A percentile compares a stretch with the other conserved stretches of the same genome.
These are phyloP conservation scores for Amyelois transitella DNA, from an alignment of 1,140 invertebrate species.

Conservation along the genomic window DNA sequence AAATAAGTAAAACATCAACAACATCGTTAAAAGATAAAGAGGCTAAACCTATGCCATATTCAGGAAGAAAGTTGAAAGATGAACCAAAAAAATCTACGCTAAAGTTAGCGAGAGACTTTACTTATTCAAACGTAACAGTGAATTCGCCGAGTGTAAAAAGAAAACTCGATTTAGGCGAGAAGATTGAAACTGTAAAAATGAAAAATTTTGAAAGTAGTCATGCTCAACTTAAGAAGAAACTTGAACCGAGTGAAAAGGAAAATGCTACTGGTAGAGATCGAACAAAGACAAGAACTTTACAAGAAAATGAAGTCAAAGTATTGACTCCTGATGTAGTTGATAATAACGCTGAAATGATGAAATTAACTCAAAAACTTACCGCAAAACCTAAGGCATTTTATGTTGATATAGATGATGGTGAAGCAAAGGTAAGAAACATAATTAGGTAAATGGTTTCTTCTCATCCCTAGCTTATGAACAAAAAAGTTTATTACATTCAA, in stretches of 20 bases:
- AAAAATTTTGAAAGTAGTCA: conserved; percentile 6
- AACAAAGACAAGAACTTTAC: conserved; percentile 60
- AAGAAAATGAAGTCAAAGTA: conserved; percentile 60
- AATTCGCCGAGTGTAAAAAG: conserved; percentile 57
- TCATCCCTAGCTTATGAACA: too few relatives aligned
- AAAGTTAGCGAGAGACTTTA: conserved; percentile 22
- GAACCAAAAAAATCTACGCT: conserved; percentile 7
- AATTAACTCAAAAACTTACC: conserved; percentile 38
- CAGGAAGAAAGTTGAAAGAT: conserved; percentile 1
- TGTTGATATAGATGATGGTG: conserved; percentile 41
- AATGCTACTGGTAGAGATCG: conserved; percentile 26
- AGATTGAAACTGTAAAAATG: not conserved
- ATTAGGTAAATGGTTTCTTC: too few relatives aligned
- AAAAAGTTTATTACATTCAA: too few relatives aligned
- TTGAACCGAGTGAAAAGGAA: conserved; percentile 6
- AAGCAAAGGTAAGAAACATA: conserved; percentile 19
- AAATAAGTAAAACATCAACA: conserved; percentile 17
- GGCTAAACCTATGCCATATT: conserved; percentile 2
- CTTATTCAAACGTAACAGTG: conserved; percentile 45
- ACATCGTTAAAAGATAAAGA: not conserved
- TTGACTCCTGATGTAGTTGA: conserved; percentile 46
- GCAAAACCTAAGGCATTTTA: conserved; percentile 64
- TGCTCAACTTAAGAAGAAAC: conserved; percentile 10
- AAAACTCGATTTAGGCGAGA: conserved; percentile 21
- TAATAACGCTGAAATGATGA: conserved; percentile 49